phyloP scores from a whole-genome alignment of 2,888 invertebrate species.

The Orthosia gothica region DNA sequence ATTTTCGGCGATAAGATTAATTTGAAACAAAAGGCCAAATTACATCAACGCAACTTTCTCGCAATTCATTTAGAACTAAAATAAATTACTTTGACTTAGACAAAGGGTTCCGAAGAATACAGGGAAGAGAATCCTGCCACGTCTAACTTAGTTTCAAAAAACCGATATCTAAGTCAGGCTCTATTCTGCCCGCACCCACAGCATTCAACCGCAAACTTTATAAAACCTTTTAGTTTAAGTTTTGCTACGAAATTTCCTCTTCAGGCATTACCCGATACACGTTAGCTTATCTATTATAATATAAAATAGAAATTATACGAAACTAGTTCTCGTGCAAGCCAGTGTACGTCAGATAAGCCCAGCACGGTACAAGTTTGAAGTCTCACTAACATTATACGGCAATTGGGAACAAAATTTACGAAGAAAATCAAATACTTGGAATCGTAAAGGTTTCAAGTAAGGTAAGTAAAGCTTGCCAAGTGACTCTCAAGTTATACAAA shows the following conservation, averaged over 20 bases:
- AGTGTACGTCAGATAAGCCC: constrained; percentile 72
- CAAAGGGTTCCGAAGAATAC: constrained; percentile 32
- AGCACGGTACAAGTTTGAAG: constrained; percentile 71
- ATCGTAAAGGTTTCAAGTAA: constrained; percentile 56
- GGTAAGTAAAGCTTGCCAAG: constrained; percentile 44
- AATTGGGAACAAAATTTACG: constrained; percentile 65
- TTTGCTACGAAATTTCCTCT: constrained; percentile 66
- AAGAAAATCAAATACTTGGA: constrained; percentile 70
- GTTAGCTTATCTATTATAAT: constrained; percentile 74
- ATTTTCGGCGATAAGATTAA: neutral
- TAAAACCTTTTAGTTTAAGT: constrained; percentile 67
- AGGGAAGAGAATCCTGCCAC: constrained; percentile 34
- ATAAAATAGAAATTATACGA: constrained; percentile 74
- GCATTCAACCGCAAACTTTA: constrained; percentile 62
- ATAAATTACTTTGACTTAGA: constrained; percentile 43
- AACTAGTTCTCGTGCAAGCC: constrained; percentile 67
- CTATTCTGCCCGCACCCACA: constrained; percentile 50
- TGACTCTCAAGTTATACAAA: constrained; percentile 41
- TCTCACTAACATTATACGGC: constrained; percentile 66
- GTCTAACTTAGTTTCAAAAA: constrained; percentile 63
- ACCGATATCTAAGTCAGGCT: constrained; percentile 58
- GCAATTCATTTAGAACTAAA: constrained; percentile 46
- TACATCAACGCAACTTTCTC: constrained; percentile 15
- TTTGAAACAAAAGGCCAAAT: neutral
- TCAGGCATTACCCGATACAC: constrained; percentile 66